Evolutionary conservation across 2,888 invertebrate genomes (phyloP).

Genomic region (Allygus modestus): DNA sequence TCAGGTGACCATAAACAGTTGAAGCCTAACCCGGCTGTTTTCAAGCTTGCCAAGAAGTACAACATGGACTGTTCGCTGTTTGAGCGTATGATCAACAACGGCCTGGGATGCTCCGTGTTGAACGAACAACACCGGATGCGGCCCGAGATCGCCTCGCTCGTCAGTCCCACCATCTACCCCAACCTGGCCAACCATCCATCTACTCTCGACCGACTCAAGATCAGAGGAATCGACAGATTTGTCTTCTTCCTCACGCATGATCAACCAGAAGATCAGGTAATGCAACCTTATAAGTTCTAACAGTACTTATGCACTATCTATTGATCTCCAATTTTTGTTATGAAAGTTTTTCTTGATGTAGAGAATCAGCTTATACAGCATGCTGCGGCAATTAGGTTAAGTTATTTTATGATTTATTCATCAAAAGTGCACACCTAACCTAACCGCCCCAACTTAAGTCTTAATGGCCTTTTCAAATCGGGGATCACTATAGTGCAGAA

Average conservation of each 20-base stretch:
- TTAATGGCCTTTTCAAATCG: no score
- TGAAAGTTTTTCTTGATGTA: no score
- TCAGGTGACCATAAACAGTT: conserved; percentile 73
- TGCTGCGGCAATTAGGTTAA: no score
- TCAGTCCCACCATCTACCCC: conserved; percentile 83
- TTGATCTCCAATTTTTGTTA: no score
- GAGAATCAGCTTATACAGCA: no score
- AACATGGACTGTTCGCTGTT: conserved; percentile 77
- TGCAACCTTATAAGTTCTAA: conserved; percentile 57
- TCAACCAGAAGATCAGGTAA: conserved; percentile 78
- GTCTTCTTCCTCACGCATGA: conserved; percentile 84
- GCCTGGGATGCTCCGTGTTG: conserved; percentile 74
- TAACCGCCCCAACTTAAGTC: no score
- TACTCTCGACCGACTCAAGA: conserved; percentile 78
- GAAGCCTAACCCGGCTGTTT: conserved; percentile 76
- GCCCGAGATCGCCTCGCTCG: conserved; percentile 74
- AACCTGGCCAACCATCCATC: conserved; percentile 79
- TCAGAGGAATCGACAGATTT: conserved; percentile 80
- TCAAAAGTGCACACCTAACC: no score
- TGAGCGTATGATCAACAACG: conserved; percentile 77
- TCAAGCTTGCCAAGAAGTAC: conserved; percentile 74
- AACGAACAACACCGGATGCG: conserved; percentile 77
- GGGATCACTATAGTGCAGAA: no score
- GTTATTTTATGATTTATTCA: no score
- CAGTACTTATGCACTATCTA: neutral